Conservation (phyloP, 2,113 vertebrate genomes). For the Corythoichthys haematopterus region DNA sequence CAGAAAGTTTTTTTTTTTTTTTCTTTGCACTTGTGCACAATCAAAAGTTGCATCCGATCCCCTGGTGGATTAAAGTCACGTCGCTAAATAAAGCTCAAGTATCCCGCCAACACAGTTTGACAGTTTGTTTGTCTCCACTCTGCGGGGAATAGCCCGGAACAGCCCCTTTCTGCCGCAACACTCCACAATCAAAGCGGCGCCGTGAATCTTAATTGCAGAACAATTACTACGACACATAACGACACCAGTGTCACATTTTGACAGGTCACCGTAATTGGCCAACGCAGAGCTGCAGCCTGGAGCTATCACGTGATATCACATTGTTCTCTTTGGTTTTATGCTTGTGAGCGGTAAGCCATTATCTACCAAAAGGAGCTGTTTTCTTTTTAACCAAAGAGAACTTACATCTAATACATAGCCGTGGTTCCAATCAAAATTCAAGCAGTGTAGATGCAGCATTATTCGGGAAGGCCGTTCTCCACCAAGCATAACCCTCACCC, state of each 20-base stretch:
- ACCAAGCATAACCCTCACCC: no score
- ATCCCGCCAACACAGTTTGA: conserved; percentile 45
- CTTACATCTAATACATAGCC: not conserved
- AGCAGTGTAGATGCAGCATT: not conserved
- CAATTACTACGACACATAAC: conserved; percentile 26
- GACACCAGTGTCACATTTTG: conserved; percentile 28
- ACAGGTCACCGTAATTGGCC: conserved; percentile 38
- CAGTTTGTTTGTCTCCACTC: conserved; percentile 52
- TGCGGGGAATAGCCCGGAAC: conserved; percentile 49
- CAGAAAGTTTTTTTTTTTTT: conserved; percentile 47
- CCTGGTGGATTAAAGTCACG: conserved; percentile 63
- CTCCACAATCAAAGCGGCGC: conserved; percentile 42
- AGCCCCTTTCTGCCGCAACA: conserved; percentile 53
- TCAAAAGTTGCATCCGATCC: conserved; percentile 55
- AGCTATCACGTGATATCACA: not conserved
- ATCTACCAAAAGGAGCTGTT: not conserved
- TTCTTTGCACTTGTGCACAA: conserved; percentile 56
- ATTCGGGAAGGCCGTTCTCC: not conserved
- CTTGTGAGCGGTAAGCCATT: not conserved
- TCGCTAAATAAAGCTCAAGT: conserved; percentile 69
- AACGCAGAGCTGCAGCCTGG: conserved; percentile 4
- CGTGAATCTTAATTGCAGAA: conserved; percentile 41
- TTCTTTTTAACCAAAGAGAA: not conserved
- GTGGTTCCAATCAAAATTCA: not conserved
- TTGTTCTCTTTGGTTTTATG: not conserved